Conservation (phyloP, 2,113 vertebrate species). For the Miniopterus natalensis region DNA sequence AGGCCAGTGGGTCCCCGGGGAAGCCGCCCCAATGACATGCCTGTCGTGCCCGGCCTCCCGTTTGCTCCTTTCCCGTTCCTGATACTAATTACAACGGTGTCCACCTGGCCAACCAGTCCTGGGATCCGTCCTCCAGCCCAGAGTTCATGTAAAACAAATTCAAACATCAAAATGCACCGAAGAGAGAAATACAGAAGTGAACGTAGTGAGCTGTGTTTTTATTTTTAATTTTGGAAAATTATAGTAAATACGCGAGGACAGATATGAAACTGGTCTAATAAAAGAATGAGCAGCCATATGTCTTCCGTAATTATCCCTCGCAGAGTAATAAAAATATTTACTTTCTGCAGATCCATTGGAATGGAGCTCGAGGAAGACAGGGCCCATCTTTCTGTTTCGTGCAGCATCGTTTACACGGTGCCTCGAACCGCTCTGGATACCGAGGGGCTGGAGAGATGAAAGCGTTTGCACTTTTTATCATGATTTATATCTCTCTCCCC, state of each 20-base stretch:
- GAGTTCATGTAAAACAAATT: neutral
- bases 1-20: too few relatives aligned
- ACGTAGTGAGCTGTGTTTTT: neutral
- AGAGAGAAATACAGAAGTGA: neutral
- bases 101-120: neutral
- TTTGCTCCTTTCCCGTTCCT: too few relatives aligned
- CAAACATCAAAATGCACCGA: neutral
- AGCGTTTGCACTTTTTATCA: neutral
- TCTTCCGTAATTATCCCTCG: neutral
- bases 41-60: too few relatives aligned
- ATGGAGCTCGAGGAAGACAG: neutral
- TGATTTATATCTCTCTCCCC: neutral
- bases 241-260: neutral
- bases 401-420: accelerated
- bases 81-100: too few relatives aligned
- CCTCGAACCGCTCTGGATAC: neutral
- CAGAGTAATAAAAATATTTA: neutral
- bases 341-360: neutral
- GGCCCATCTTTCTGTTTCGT: neutral
- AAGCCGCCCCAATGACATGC: too few relatives aligned
- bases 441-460: neutral
- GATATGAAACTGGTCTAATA: neutral
- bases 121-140: neutral
- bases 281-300: neutral
- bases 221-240: neutral